Evolutionary conservation across 2,113 vertebrate species (phyloP).

Genomic region (Tragelaphus strepsiceros): DNA sequence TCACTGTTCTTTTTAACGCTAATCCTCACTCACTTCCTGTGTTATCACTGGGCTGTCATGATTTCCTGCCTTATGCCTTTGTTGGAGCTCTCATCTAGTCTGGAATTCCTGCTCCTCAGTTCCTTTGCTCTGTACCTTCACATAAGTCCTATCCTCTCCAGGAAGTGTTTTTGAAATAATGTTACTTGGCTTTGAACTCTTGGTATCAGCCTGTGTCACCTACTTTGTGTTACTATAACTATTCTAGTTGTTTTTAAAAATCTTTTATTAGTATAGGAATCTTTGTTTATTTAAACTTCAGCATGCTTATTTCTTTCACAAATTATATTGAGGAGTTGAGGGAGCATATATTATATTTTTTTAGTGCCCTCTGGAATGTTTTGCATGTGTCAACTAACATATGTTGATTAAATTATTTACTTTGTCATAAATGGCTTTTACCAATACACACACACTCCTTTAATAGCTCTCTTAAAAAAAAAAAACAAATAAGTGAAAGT

Average conservation of each 20-base stretch:
- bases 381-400: neutral
- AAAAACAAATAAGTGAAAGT: neutral
- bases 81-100: neutral
- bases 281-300: neutral
- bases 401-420: neutral
- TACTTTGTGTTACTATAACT: neutral
- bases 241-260: neutral
- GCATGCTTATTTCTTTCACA: neutral
- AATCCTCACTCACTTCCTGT: neutral
- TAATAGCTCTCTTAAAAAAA: neutral
- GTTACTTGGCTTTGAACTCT: neutral
- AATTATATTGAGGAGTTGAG: neutral
- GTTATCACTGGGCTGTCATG: neutral
- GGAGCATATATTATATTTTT: neutral
- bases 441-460: neutral
- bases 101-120: neutral
- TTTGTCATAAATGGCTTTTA: neutral
- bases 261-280: neutral
- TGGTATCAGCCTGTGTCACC: neutral
- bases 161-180: conserved; percentile 9
- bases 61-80: neutral
- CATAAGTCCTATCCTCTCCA: neutral
- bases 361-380: neutral
- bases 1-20: neutral
- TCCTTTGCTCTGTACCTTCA: neutral